phyloP scores from a whole-genome alignment of 2,113 vertebrate species.

The Pomatostomus ruficeps region DNA sequence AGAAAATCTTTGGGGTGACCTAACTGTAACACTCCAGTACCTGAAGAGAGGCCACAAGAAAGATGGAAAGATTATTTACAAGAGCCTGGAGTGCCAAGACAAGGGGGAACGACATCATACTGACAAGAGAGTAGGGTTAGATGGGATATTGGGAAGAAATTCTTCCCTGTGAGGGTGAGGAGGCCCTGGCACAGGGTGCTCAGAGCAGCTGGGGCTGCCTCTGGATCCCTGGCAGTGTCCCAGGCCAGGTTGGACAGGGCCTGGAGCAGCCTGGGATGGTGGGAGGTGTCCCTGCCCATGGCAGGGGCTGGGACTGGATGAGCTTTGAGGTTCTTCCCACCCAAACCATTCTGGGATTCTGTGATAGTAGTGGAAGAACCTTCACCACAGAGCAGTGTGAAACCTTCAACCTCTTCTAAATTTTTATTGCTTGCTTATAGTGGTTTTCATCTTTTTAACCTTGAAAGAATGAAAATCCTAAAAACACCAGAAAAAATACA shows the following conservation, averaged over 20 bases:
- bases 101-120: background rate
- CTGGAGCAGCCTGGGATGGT: background rate
- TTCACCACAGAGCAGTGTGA: constrained; percentile 57
- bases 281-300: background rate
- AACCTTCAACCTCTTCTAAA: constrained; percentile 64
- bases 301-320: background rate
- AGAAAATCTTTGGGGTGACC: background rate
- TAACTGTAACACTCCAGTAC: background rate
- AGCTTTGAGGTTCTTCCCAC: background rate
- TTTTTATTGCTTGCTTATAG: constrained; percentile 47
- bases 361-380: constrained; percentile 28
- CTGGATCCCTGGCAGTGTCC: background rate
- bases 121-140: background rate
- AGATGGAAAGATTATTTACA: background rate
- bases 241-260: background rate
- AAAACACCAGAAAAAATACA: background rate
- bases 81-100: background rate
- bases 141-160: background rate
- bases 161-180: background rate
- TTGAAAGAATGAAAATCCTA: background rate
- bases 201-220: background rate
- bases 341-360: background rate
- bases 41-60: background rate
- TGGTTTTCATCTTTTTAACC: constrained; percentile 60
- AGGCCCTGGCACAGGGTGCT: background rate